phyloP scores from a whole-genome alignment of 2,888 invertebrate genomes.

The Tipula vernalis region DNA sequence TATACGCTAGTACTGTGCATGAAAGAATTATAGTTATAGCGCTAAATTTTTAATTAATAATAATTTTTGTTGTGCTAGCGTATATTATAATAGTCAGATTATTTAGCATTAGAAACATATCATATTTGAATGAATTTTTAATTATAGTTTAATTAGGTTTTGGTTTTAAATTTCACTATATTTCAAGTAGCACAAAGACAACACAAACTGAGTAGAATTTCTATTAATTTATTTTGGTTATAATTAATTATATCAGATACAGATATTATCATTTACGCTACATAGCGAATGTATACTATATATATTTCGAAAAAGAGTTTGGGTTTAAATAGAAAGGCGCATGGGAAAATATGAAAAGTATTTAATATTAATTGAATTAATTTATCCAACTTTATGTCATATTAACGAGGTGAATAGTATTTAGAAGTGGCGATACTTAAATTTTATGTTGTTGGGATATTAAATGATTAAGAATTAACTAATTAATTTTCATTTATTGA shows the following conservation, averaged over 20 bases:
- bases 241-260: neutral
- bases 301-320: neutral
- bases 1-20: neutral
- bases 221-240: neutral
- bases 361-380: neutral
- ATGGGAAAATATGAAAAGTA: neutral
- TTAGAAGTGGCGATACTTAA: too few relatives aligned
- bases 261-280: neutral
- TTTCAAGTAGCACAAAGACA: neutral
- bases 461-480: too few relatives aligned
- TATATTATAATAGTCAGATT: neutral
- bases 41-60: neutral
- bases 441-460: too few relatives aligned
- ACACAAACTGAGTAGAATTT: neutral
- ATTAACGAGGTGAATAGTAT: too few relatives aligned
- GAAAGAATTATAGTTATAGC: neutral
- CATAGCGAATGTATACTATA: too few relatives aligned
- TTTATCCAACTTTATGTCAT: too few relatives aligned
- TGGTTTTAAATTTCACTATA: neutral
- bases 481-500: too few relatives aligned
- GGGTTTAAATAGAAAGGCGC: neutral
- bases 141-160: neutral
- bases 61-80: neutral
- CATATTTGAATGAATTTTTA: neutral
- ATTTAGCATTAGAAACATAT: neutral